These are phyloP conservation scores for Antheraea mylitta DNA, from an alignment of 1,140 invertebrate species.

Conservation along the genomic window DNA sequence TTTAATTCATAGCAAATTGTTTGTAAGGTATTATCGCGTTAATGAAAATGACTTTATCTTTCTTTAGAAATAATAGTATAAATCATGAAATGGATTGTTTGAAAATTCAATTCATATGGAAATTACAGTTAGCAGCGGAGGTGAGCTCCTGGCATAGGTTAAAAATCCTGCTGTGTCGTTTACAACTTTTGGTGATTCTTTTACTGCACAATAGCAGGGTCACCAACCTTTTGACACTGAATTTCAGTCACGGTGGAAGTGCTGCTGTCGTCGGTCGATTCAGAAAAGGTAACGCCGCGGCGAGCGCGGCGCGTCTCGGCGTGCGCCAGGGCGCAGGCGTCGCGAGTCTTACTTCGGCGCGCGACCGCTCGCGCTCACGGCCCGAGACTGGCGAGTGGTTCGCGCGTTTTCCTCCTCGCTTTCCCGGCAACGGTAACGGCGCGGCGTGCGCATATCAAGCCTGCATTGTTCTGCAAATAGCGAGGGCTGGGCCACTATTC, in stretches of 20 bases:
- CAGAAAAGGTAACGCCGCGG: slow-evolving; percentile 71
- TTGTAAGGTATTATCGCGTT: too few relatives aligned
- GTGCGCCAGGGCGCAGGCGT: slow-evolving; percentile 70
- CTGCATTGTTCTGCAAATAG: slow-evolving; percentile 76
- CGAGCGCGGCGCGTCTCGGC: slow-evolving; percentile 63
- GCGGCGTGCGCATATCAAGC: slow-evolving; percentile 72
- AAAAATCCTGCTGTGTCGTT: slow-evolving; percentile 32
- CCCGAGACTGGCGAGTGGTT: slow-evolving; percentile 62
- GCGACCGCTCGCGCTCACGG: slow-evolving; percentile 63
- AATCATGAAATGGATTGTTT: slow-evolving; percentile 14
- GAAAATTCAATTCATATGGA: slow-evolving; percentile 54
- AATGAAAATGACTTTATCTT: too few relatives aligned
- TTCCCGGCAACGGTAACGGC: slow-evolving; percentile 49
- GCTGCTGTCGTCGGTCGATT: slow-evolving; percentile 62
- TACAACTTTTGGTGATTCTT: slow-evolving; percentile 42
- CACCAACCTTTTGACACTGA: slow-evolving; percentile 77
- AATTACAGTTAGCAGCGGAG: slow-evolving; percentile 27
- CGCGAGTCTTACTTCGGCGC: slow-evolving; percentile 51
- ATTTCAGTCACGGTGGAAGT: slow-evolving; percentile 60
- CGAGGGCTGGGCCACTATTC: slow-evolving; percentile 63
- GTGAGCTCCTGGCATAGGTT: slow-evolving; percentile 26
- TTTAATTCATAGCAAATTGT: too few relatives aligned
- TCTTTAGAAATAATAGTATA: too few relatives aligned
- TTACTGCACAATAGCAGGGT: slow-evolving; percentile 46
- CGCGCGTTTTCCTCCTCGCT: slow-evolving; percentile 74